phyloP scores from a whole-genome alignment of 1,140 invertebrate species.

The Monochamus saltuarius region DNA sequence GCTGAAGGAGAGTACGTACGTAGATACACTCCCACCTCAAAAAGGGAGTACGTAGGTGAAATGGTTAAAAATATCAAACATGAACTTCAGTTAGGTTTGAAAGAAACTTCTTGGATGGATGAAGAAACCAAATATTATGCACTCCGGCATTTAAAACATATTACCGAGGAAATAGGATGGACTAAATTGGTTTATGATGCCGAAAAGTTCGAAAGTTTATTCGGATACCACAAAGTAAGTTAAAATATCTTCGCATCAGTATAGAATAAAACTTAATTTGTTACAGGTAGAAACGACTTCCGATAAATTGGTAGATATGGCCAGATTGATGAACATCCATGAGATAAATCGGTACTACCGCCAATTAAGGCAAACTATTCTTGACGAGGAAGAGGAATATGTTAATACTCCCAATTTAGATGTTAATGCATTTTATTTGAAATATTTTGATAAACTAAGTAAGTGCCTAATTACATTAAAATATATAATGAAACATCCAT shows the following conservation, averaged over 20 bases:
- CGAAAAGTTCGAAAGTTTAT: conserved; percentile 20
- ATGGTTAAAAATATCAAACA: conserved; percentile 30
- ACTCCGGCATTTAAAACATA: conserved; percentile 17
- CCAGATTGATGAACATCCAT: not conserved
- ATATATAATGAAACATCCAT: not conserved
- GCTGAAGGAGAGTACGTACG: conserved; percentile 32
- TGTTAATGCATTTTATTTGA: conserved; percentile 29
- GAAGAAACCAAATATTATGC: conserved; percentile 16
- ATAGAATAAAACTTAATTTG: not conserved
- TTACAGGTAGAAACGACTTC: not conserved
- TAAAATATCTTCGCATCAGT: too few relatives aligned
- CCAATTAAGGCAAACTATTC: not conserved
- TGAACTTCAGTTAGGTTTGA: conserved; percentile 23
- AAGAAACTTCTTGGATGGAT: conserved; percentile 34
- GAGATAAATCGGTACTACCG: not conserved
- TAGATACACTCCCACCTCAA: conserved; percentile 21
- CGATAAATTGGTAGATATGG: conserved; percentile 7
- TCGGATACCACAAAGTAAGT: conserved; percentile 17
- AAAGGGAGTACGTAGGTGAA: conserved; percentile 24
- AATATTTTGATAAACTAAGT: conserved; percentile 24
- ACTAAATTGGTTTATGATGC: conserved; percentile 17
- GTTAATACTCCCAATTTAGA: conserved; percentile 9
- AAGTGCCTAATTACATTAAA: conserved; percentile 9
- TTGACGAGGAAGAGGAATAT: not conserved
- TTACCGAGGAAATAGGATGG: conserved; percentile 27